A percentile compares a stretch with the other conserved stretches of the same genome.
Conservation (phyloP, 2,888 invertebrate species). For the Merodon equestris region DNA sequence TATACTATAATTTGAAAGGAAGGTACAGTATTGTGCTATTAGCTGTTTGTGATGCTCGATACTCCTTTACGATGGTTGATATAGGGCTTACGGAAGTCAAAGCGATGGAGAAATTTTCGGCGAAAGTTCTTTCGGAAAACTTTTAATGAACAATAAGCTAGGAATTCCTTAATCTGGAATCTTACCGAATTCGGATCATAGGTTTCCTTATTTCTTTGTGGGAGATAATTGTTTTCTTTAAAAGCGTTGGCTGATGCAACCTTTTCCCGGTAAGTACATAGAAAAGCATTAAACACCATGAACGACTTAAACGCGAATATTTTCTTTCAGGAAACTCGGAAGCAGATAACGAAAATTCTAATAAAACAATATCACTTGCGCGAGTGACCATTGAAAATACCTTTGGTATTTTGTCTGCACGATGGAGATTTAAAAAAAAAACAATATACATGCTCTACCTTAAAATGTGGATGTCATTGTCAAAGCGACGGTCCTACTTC, state of each 20-base stretch:
- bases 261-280: background rate
- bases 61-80: slow-evolving; percentile 1
- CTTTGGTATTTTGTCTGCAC: slow-evolving; percentile 16
- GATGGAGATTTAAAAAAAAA: slow-evolving; percentile 16
- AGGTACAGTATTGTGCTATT: background rate
- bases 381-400: slow-evolving; percentile 6
- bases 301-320: background rate
- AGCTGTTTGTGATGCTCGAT: background rate
- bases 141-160: background rate
- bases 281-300: background rate
- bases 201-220: background rate
- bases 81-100: background rate
- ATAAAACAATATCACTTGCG: slow-evolving; percentile 14
- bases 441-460: slow-evolving; percentile 14
- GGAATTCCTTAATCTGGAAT: background rate
- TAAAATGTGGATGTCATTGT: slow-evolving; percentile 24
- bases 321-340: slow-evolving; percentile 11
- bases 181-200: background rate
- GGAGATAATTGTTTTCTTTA: background rate
- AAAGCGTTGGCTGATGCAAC: background rate
- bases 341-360: slow-evolving; percentile 10
- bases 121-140: background rate
- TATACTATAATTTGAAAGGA: background rate
- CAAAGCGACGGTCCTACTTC: slow-evolving; percentile 15
- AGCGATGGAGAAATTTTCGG: slow-evolving; percentile 42